A percentile compares a stretch with the other conserved stretches of the same genome.
phyloP scores from a whole-genome alignment of 2,797 vertebrate genomes.

The Chrosomus eos region DNA sequence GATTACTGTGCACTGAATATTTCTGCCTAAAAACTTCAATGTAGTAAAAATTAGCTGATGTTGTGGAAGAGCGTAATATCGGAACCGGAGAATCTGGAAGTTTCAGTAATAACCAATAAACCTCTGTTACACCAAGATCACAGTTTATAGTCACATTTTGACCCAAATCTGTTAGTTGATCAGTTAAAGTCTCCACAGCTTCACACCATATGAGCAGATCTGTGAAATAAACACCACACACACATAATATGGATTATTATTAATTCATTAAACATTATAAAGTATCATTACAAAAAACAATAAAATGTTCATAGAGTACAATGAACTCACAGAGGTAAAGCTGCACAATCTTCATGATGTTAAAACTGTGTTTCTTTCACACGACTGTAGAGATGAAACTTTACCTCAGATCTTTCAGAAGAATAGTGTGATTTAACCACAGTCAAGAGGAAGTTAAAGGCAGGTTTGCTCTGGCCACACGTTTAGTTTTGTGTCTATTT shows the following conservation, averaged over 20 bases:
- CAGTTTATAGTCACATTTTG: slow-evolving; percentile 8
- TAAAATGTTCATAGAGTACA: background rate
- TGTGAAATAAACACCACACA: background rate
- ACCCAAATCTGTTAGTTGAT: background rate
- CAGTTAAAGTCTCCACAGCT: background rate
- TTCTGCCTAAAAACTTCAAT: background rate
- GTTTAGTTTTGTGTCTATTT: no score
- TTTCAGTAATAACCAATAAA: slow-evolving; percentile 7
- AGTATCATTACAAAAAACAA: background rate
- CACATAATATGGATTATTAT: background rate
- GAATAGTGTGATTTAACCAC: no score
- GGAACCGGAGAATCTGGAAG: background rate
- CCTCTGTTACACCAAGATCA: background rate
- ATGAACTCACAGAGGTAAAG: background rate
- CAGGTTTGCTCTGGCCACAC: no score
- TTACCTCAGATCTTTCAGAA: no score
- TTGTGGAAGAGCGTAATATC: background rate
- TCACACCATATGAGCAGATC: background rate
- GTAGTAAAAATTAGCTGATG: background rate
- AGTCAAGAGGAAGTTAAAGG: no score
- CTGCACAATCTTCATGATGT: no score
- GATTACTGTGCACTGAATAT: background rate
- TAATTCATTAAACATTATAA: background rate
- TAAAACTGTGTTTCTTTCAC: no score
- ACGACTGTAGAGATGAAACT: no score